Evolutionary conservation across 2,113 vertebrate genomes (phyloP), one percentile per base, ranked within the genome.

Genomic region (Zosterops japonicus): DNA sequence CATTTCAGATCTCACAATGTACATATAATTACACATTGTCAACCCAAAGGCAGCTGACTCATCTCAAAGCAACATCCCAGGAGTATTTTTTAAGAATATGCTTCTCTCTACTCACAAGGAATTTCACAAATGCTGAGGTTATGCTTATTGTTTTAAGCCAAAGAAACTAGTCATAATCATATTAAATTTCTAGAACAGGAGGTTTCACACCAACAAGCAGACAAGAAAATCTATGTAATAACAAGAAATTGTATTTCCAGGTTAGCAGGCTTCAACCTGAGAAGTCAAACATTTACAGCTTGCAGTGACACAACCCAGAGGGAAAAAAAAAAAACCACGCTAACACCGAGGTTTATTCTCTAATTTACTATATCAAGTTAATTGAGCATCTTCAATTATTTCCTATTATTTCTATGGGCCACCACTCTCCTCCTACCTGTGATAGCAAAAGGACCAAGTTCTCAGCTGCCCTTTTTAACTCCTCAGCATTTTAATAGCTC

Each of bases 251-350:
- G 0, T 16, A 17, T 80, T 83, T 94, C 68, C 70, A 77, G 29
- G 25, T 68, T 44, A 68, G 16, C 33, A 69, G 53, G 5, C 27
- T 31, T 23, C 42, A 61, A 6, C 4, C 9, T 21, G 5, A 80
- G 8, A 35, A 52, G n/a, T 56, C 44, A 71, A 92, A 68, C 7
- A 12, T 39, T 33, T 71, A 57, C 14, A 53, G 27, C 7, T 49
- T 49, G 4, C 9, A 76, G 12, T 17, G 16, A 47, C 12, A 60
- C 4, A n/a, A 65, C 10, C 27, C 11, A 35, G 8, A n/a, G 4
- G 5, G 4, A 5, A 8, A 12, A 33, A 0, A 3, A 22, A 65
- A 72, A 1, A 27, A 1, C 11, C 17, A 39, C 36, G 10, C 1
- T 57, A 46, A 25, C 2, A 47, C 5, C 0, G 9, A 69, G 24